Base-by-base conservation (phyloP, 2,888 invertebrate species). In the Ochlodes sylvanus region DNA sequence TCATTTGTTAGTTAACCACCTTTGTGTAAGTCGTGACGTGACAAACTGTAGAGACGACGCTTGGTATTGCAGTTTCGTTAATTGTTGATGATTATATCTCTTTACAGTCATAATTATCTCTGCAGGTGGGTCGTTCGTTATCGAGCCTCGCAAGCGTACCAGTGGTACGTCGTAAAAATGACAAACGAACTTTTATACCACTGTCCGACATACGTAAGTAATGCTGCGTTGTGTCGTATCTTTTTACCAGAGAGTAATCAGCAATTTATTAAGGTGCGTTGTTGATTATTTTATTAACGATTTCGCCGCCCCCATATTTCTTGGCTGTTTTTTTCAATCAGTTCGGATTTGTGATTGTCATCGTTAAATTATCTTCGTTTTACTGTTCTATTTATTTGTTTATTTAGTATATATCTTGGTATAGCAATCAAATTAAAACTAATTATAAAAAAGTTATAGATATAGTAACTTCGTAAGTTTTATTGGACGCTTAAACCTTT, bases 221-320 rank as follows among this genome's bases (percentile, higher is more conserved):
- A 90, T 89, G 86, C 79, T 79, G 79, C 85, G 85, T 86, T 86
- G 80, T 79, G 79, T 82, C 79, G 80, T 86, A 86, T 86, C 85
- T 79, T 86, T 88, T 87, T 88, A 89, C 91, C 89, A 89, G 89
- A 88, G 81, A 87, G 90, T 85, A 88, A 90, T 89, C 87, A 79
- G 80, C 82, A 81, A 90, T 90, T 90, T 92, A 92, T 92, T 85
- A 79, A 84, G 78, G 77, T 74, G 78, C 80, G 84, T 86, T 86
- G 88, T 87, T 87, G 87, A 89, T 88, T 87, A 88, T 90, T 88
- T 90, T 88, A 89, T 87, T 85, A 85, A 84, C 79, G 80, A 79
- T 79, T 81, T 79, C 72, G 58, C 63, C 79, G 79, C 73, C 63
- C 56, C 10, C 58, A 73, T 73, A 75, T 69, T 72, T 79, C 75